Evolutionary conservation across 2,113 vertebrate species (phyloP).

Genomic region (Ancistrus triradiatus): DNA sequence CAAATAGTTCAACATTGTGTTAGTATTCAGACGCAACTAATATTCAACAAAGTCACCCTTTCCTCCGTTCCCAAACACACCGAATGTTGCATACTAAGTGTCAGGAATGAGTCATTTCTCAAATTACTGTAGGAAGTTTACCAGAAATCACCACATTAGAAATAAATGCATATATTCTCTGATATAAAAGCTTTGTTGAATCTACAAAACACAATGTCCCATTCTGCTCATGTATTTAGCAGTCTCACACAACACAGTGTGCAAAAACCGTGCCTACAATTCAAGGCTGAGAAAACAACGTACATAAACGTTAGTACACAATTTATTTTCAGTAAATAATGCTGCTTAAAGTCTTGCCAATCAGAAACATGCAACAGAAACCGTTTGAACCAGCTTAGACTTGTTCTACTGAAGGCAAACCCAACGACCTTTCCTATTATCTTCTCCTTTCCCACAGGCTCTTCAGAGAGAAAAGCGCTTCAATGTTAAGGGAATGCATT

Average conservation of each 20-base stretch:
- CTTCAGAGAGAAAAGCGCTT: not conserved
- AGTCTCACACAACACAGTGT: too few species aligned
- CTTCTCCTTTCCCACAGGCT: not conserved
- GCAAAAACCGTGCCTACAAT: too few species aligned
- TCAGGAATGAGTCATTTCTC: not conserved
- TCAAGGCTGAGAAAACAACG: too few species aligned
- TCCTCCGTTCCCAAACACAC: constrained; percentile 10
- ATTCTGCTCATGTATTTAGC: too few species aligned
- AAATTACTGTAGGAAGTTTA: constrained; percentile 2
- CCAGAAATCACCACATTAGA: not conserved
- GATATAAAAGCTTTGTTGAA: too few species aligned
- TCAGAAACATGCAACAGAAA: constrained; percentile 19
- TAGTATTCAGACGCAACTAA: not conserved
- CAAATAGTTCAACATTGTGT: not conserved
- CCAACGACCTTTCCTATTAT: not conserved
- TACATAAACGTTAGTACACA: not conserved
- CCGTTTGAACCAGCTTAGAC: constrained; percentile 31
- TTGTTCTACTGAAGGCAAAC: constrained; percentile 9
- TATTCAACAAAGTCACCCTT: not conserved
- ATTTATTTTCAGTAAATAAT: not conserved
- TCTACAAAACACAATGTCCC: too few species aligned
- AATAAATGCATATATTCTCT: too few species aligned
- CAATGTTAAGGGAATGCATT: not conserved
- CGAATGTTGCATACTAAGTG: not conserved
- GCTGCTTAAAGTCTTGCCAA: constrained; percentile 7